A percentile compares a stretch with the other conserved stretches of the same genome.
Conservation (phyloP, 2,888 invertebrate species). For the Allygus modestus region DNA sequence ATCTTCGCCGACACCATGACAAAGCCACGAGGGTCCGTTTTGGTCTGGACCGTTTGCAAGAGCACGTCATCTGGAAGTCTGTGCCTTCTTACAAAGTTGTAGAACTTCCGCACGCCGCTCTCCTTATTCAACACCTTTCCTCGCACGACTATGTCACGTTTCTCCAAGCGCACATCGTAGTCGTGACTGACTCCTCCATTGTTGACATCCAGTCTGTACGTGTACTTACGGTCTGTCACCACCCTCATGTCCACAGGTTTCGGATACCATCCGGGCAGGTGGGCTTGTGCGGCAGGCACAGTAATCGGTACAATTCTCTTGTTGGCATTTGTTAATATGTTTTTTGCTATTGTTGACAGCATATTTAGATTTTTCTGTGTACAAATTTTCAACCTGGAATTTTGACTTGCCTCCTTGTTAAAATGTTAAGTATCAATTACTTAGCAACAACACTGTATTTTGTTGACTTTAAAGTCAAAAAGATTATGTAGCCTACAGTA, state of each 20-base stretch:
- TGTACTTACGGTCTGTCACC: not conserved
- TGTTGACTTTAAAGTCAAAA: too few species aligned
- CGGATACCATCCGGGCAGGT: not conserved
- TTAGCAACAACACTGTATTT: constrained; percentile 12
- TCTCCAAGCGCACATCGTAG: constrained; percentile 1
- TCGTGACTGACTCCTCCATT: constrained; percentile 5
- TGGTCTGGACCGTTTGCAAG: not conserved
- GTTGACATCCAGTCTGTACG: constrained; percentile 13
- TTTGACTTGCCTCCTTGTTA: not conserved
- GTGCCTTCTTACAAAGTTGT: constrained; percentile 16
- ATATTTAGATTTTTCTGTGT: not conserved
- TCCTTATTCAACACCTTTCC: constrained; percentile 6
- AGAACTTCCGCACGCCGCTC: not conserved
- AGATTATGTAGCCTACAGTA: too few species aligned
- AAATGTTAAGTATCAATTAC: not conserved
- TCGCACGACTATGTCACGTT: not conserved
- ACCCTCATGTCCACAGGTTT: not conserved
- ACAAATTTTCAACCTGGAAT: not conserved
- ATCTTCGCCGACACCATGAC: not conserved
- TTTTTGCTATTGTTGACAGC: not conserved
- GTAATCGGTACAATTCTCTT: not conserved
- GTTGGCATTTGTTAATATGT: not conserved
- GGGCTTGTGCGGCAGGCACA: not conserved
- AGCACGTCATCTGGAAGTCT: constrained; percentile 5
- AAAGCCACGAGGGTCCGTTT: constrained; percentile 20